Percentiles rank a stretch among this genome's conserved stretches.
phyloP scores from a whole-genome alignment of 2,113 vertebrate genomes.

The Protobothrops flavoviridis region DNA sequence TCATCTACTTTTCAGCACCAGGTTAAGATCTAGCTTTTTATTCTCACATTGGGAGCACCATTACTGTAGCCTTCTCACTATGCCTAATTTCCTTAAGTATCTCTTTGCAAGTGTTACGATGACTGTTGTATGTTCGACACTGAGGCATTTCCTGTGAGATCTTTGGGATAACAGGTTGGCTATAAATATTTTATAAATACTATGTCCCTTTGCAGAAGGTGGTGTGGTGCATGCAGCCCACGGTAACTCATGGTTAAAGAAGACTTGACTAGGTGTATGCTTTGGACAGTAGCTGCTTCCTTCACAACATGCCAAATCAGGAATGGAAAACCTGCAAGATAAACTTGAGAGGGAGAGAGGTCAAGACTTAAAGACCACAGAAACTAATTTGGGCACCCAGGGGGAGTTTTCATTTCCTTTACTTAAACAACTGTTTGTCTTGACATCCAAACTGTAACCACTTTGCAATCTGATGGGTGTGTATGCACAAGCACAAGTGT shows the following conservation, averaged over 20 bases:
- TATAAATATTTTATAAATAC: background rate
- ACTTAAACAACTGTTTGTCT: background rate
- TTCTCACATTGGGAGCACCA: background rate
- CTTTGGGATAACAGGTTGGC: background rate
- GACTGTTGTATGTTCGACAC: background rate
- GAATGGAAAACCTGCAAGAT: background rate
- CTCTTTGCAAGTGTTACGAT: background rate
- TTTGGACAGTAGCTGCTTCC: background rate
- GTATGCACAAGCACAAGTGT: background rate
- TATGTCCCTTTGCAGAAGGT: slow-evolving; percentile 66
- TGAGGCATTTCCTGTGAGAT: background rate
- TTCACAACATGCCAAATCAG: background rate
- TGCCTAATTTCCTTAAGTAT: background rate
- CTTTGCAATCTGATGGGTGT: background rate
- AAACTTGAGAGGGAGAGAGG: background rate
- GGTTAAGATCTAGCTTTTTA: background rate
- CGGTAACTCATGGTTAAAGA: slow-evolving; percentile 48
- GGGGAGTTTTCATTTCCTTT: background rate
- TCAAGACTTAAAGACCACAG: slow-evolving; percentile 37
- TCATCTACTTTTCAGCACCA: background rate
- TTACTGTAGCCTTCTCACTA: background rate
- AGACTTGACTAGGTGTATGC: slow-evolving; percentile 49
- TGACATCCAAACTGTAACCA: too few relatives aligned
- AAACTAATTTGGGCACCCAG: background rate
- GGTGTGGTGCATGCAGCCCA: slow-evolving; percentile 37